A percentile compares a stretch with the other conserved stretches of the same genome.
Evolutionary conservation across 2,888 invertebrate genomes (phyloP).

Genomic region (Ophion obscuratus): DNA sequence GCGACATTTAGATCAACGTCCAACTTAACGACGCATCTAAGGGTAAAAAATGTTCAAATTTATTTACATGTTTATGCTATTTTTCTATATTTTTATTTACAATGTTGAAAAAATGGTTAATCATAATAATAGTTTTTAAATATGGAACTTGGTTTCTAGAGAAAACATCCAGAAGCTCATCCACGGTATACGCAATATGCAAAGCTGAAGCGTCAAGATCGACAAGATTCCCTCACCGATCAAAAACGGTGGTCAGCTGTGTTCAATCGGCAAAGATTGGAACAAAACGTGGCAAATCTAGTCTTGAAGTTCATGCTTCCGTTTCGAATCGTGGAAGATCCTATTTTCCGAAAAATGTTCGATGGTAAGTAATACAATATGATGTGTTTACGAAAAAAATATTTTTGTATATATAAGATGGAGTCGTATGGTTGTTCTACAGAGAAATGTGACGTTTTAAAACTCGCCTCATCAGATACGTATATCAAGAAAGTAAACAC

Average conservation of each 20-base stretch:
- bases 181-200: not conserved
- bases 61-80: too few species aligned
- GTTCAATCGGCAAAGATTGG: not conserved
- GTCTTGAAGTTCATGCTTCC: conserved; percentile 7
- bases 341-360: not conserved
- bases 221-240: not conserved
- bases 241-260: not conserved
- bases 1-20: conserved; percentile 2
- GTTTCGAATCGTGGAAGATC: not conserved
- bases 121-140: not conserved
- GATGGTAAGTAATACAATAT: not conserved
- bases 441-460: too few species aligned
- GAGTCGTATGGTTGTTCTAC: too few species aligned
- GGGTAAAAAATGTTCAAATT: not conserved
- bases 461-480: too few species aligned
- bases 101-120: too few species aligned
- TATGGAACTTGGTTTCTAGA: not conserved
- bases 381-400: too few species aligned
- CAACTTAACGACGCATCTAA: not conserved
- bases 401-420: too few species aligned
- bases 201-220: not conserved
- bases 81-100: too few species aligned
- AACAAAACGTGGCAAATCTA: not conserved
- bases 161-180: not conserved
- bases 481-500: too few species aligned